Base-by-base conservation (phyloP, 2,888 invertebrate genomes). In the Drosophila meridionalis region DNA sequence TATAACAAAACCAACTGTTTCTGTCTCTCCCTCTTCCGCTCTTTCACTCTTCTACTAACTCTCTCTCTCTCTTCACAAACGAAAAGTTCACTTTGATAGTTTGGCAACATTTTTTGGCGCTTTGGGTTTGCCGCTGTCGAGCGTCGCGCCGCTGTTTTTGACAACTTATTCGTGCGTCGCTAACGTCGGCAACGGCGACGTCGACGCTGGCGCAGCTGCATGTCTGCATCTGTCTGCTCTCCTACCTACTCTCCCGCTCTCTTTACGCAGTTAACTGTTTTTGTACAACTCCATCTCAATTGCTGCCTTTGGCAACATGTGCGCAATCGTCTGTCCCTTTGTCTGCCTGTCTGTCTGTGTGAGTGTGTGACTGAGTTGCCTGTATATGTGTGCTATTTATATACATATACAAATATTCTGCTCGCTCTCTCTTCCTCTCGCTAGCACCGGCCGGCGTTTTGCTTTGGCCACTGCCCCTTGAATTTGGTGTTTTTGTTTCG, bases 51-150 rank as follows among this genome's bases (percentile, higher is more conserved):
- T 36, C 20, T 20, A 20, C 20, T 20, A 20, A 20, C 20, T 20
- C 7, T 14, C 7, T 26, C 9, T 26, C 6, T 14, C 6, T 42
- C 20, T 20, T 38, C 9, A 28, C 48, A 63, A 50, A 53, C 64
- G 53, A 86, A 87, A 83, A 87, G 83, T 86, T 85, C 73, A 58
- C 88, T 85, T 85, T 83, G 88, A 83, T 83, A 83, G 83, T 77
- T 80, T 77, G 73, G 62, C 59, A 84, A 72, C 66, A 77, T 75
- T 83, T 85, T 85, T 87, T 80, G 70, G 83, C 80, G 82, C 85
- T 82, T 84, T 79, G 62, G 73, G 78, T 83, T 83, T 76, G 66
- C 74, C 68, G 78, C 75, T 83, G 80, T 70, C 64, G 64, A 64
- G 47, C 52, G 60, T 43, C 65, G 58, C 52, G 66, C 52, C 67